These are phyloP conservation scores for Argyresthia albistria DNA, from an alignment of 2,888 invertebrate genomes.

Conservation along the genomic window DNA sequence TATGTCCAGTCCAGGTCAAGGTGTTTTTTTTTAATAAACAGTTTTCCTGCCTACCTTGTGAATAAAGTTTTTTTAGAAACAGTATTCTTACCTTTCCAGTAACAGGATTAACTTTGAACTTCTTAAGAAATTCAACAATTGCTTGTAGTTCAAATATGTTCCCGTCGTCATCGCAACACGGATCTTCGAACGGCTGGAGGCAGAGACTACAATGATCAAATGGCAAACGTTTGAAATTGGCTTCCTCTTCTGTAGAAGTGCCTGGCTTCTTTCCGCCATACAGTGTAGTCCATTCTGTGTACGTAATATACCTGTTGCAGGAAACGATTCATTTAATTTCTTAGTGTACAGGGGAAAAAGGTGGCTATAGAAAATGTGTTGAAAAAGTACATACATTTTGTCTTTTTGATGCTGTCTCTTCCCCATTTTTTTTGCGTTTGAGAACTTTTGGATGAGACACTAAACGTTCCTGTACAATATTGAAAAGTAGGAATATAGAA, in stretches of 20 bases:
- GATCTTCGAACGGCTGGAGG: slow-evolving; percentile 92
- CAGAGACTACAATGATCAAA: slow-evolving; percentile 94
- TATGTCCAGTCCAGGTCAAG: too few species aligned
- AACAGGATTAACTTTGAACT: slow-evolving; percentile 94
- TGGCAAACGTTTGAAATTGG: slow-evolving; percentile 91
- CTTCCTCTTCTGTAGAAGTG: slow-evolving; percentile 79
- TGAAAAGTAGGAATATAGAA: too few species aligned
- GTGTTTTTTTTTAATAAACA: too few species aligned
- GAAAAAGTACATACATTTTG: slow-evolving; percentile 80
- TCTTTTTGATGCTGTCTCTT: slow-evolving; percentile 95
- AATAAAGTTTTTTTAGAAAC: not conserved
- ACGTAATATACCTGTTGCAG: slow-evolving; percentile 81
- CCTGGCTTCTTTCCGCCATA: slow-evolving; percentile 90
- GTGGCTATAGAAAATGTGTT: not conserved
- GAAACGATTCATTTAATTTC: not conserved
- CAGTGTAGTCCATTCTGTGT: slow-evolving; percentile 90
- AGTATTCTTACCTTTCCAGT: slow-evolving; percentile 80
- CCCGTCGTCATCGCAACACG: slow-evolving; percentile 91
- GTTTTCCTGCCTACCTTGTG: too few species aligned
- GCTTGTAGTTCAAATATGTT: slow-evolving; percentile 94
- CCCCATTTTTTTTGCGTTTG: slow-evolving; percentile 78
- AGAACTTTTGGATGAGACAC: too few species aligned
- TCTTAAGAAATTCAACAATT: slow-evolving; percentile 88
- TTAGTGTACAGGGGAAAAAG: not conserved
- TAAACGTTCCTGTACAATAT: too few species aligned